These are phyloP conservation scores for Labrus mixtus DNA, from an alignment of 2,113 vertebrate genomes.

Conservation along the genomic window DNA sequence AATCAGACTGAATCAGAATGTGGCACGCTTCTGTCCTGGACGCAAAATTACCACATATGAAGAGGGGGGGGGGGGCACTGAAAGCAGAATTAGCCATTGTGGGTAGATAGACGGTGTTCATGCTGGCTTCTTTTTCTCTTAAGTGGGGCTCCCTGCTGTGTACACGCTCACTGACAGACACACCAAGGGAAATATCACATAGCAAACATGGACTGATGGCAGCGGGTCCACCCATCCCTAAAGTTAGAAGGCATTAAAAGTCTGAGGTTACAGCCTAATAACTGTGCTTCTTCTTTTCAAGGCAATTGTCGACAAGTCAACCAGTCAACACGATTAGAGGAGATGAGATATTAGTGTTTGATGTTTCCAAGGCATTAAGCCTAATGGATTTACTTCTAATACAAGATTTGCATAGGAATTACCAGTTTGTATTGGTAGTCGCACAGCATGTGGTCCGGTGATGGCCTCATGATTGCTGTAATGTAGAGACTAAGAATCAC, in stretches of 20 bases:
- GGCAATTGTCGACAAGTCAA: conserved; percentile 56
- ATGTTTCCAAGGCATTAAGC: conserved; percentile 60
- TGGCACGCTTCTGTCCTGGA: conserved; percentile 25
- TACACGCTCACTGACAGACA: conserved; percentile 23
- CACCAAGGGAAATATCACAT: conserved; percentile 25
- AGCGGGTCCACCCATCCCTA: conserved; percentile 12
- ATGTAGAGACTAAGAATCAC: conserved; percentile 14
- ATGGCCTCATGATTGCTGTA: conserved; percentile 37
- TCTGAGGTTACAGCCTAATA: conserved; percentile 44
- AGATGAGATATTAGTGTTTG: conserved; percentile 52
- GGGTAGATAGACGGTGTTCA: conserved; percentile 18
- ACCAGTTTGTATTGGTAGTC: conserved; percentile 39
- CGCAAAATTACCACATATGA: conserved; percentile 50
- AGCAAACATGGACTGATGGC: conserved; percentile 41
- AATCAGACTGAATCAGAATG: conserved; percentile 59
- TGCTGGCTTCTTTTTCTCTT: conserved; percentile 35
- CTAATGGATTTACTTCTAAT: conserved; percentile 61
- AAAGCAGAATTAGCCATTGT: conserved; percentile 42
- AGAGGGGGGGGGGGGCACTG: conserved; percentile 13
- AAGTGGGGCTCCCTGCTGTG: conserved; percentile 39
- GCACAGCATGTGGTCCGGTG: conserved; percentile 41
- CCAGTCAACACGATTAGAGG: conserved; percentile 44
- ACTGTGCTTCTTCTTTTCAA: conserved; percentile 31
- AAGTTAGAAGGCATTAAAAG: conserved; percentile 16
- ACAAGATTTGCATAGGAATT: conserved; percentile 62